Evolutionary conservation across 2,888 invertebrate genomes (phyloP), one percentile per base, ranked within the genome.

Genomic region (Salpingus planirostris): DNA sequence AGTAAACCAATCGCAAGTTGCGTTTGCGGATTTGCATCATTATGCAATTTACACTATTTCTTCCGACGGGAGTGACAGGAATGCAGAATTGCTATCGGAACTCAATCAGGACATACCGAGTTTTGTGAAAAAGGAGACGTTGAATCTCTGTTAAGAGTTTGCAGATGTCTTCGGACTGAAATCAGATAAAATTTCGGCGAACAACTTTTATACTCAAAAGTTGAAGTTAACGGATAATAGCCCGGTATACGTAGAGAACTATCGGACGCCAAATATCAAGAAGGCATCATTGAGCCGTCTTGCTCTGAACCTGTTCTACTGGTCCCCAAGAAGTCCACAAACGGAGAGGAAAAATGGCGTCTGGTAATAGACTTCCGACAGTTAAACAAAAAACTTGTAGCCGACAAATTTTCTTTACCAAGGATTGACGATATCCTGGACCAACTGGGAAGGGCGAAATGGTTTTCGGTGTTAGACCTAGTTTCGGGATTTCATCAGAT

Each of bases 171-270:
- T 48, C 29, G 30, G 29, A 1, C n/a, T 46, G 15, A 36, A 46
- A 25, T 23, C 29, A 5, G 48, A 46, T 15, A 27, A 34, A 24
- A 7, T 40, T 7, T 36, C 42, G 8, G 11, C 23, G 8, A 49
- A 50, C 33, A 51, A 49, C 38, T 46, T 44, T 31, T 48, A 46
- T 23, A 21, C 40, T 33, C 46, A 47, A 38, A 40, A 40, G 27
- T 12, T 47, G 12, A 21, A 25, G 21, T 10, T 40, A 8, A 31
- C 29, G 5, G 41, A 48, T 18, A 31, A 39, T 2, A 33, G 10
- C 13, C 40, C 44, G 7, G 34, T 44, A 3, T 47, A 43, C 23
- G 41, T 44, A 2, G 44, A 46, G 42, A 49, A 46, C 26, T 47
- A 47, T 24, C 25, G 46, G 25, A 28, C 31, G n/a, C 40, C 47